Evolutionary conservation across 1,140 invertebrate species (phyloP), one percentile per base, ranked within the genome.

Genomic region (Lepidostoma basale): DNA sequence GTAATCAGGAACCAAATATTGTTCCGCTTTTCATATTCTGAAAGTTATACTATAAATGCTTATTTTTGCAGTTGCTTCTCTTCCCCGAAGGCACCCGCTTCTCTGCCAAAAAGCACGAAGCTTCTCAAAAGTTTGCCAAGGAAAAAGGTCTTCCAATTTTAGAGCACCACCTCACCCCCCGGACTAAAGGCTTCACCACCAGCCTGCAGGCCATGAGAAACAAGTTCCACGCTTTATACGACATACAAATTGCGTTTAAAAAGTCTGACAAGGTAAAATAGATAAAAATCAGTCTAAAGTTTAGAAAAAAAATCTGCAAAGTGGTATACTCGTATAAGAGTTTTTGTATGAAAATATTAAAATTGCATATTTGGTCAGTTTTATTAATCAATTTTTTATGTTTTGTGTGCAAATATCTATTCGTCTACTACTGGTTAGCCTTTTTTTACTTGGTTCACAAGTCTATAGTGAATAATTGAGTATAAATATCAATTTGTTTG

Each of bases 41-140:
- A 14, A 16, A 45, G 2, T 45, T 45, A 16, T 45, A 45, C 3
- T 14, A 8, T 8, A 16, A 36, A 36, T 5, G 14, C 10, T 2
- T 36, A 12, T 36, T 36, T 36, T 83, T 85, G 25, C 72, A 95
- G 93, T 79, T 98, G 67, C 77, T 97, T 30, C 77, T 98, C n/a
- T 98, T 95, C 76, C 92, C 94, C 5, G 97, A 98, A 83, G 97
- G 97, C 4, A 98, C 97, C 1, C 85, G 97, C 26, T 97, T 96
- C 73, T 98, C 95, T 0, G 79, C 86, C 58, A 87, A 89, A 72
- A 98, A 98, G 77, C 92, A 96, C 75, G 88, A 91, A 79, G 90
- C 90, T 0, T 96, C 94, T 70, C 84, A 94, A 74, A 91, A 93
- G 74, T 96, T 97, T 78, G 94, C 95, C 0, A 85, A 87, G 74